Conservation (phyloP, 2,797 vertebrate species). For the Staurois parvus region DNA sequence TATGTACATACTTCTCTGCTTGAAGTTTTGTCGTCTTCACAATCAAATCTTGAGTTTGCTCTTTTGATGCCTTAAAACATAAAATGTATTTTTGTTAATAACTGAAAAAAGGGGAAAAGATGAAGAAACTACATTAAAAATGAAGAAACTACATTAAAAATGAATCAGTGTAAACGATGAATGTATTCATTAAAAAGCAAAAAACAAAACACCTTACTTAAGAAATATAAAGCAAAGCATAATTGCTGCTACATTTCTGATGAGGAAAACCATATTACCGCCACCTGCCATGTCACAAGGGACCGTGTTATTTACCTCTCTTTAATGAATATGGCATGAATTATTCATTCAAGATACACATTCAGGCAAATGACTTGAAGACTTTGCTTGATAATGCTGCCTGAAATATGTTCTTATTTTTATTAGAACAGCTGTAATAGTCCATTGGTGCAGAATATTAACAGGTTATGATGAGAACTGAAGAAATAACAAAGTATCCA, state of each 20-base stretch:
- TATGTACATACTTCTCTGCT: slow-evolving; percentile 86
- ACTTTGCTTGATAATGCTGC: slow-evolving; percentile 2
- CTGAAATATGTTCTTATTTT: neutral
- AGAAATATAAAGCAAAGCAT: slow-evolving; percentile 22
- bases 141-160: neutral
- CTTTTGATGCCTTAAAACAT: slow-evolving; percentile 87
- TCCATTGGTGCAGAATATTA: neutral
- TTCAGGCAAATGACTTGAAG: slow-evolving; percentile 9
- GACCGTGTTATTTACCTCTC: slow-evolving; percentile 26
- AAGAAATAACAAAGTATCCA: no score
- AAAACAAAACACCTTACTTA: neutral
- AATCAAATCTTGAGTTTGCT: slow-evolving; percentile 96
- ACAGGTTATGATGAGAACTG: neutral
- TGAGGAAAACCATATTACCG: slow-evolving; percentile 32
- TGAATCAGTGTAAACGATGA: neutral
- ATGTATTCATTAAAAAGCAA: neutral
- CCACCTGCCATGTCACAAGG: slow-evolving; percentile 39
- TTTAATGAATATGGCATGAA: slow-evolving; percentile 23
- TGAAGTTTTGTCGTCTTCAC: slow-evolving; percentile 98
- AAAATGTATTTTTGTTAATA: neutral
- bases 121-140: neutral
- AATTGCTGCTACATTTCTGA: slow-evolving; percentile 41
- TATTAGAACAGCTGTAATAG: neutral
- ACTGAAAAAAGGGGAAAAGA: neutral
- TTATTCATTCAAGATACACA: slow-evolving; percentile 38